phyloP scores from a whole-genome alignment of 2,888 invertebrate species.

The Orchestes rusci region DNA sequence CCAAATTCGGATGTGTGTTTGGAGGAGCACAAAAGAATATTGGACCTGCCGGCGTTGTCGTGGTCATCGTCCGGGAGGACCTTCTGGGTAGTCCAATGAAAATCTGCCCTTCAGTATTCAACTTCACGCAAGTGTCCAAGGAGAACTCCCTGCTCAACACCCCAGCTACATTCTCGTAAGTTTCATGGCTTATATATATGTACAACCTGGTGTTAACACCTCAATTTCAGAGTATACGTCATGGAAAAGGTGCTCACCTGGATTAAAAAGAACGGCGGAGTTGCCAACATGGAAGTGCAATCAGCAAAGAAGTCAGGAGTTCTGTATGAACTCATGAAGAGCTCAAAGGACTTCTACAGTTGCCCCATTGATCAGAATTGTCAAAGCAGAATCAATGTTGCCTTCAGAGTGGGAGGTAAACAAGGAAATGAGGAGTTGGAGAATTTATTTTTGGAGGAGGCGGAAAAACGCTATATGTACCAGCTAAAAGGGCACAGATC shows the following conservation, averaged over 20 bases:
- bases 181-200: no score
- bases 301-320: slow-evolving; percentile 64
- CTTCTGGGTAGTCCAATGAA: slow-evolving; percentile 70
- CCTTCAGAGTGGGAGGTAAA: slow-evolving; percentile 71
- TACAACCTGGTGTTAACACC: no score
- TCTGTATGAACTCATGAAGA: slow-evolving; percentile 74
- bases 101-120: slow-evolving; percentile 75
- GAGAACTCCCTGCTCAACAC: slow-evolving; percentile 92
- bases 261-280: slow-evolving; percentile 80
- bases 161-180: slow-evolving; percentile 92
- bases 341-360: slow-evolving; percentile 79
- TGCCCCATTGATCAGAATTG: slow-evolving; percentile 64
- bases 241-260: slow-evolving; percentile 88
- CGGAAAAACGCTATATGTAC: slow-evolving; percentile 68
- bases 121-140: slow-evolving; percentile 75
- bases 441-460: slow-evolving; percentile 76
- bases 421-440: slow-evolving; percentile 73
- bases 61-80: slow-evolving; percentile 90
- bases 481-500: slow-evolving; percentile 92
- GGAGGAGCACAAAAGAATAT: slow-evolving; percentile 98
- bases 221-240: slow-evolving; percentile 79
- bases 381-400: slow-evolving; percentile 87
- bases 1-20: slow-evolving; percentile 89
- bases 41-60: slow-evolving; percentile 89
- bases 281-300: slow-evolving; percentile 68